These are phyloP conservation scores for Oryzias javanicus DNA, from an alignment of 2,113 vertebrate species.

Conservation along the genomic window DNA sequence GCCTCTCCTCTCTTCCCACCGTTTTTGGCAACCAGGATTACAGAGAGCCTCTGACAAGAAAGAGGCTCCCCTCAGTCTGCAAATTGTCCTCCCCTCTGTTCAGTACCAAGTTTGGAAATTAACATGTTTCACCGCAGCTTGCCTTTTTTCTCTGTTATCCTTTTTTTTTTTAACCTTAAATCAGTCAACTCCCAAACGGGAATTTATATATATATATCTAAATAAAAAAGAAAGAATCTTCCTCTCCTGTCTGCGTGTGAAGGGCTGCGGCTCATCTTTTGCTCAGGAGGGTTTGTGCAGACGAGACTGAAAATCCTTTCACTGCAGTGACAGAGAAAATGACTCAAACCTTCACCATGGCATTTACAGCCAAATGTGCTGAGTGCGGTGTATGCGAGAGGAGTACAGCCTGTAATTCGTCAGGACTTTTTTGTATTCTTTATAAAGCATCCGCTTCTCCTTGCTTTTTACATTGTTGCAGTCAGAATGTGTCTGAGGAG, in stretches of 20 bases:
- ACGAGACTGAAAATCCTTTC: slow-evolving; percentile 72
- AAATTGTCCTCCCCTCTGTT: slow-evolving; percentile 41
- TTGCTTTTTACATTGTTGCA: slow-evolving; percentile 68
- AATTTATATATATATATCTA: not conserved
- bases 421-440: slow-evolving; percentile 72
- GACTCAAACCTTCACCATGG: slow-evolving; percentile 76
- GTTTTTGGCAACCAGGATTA: slow-evolving; percentile 69
- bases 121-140: slow-evolving; percentile 41
- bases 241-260: slow-evolving; percentile 32
- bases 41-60: slow-evolving; percentile 49
- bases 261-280: slow-evolving; percentile 54
- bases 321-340: slow-evolving; percentile 76
- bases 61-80: slow-evolving; percentile 57
- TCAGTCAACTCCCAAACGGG: slow-evolving; percentile 28
- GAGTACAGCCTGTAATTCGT: slow-evolving; percentile 76
- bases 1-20: slow-evolving; percentile 74
- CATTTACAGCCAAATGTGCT: slow-evolving; percentile 82
- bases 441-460: slow-evolving; percentile 70
- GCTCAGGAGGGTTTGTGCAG: slow-evolving; percentile 64
- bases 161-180: slow-evolving; percentile 10
- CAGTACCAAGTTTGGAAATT: slow-evolving; percentile 66
- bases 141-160: slow-evolving; percentile 22
- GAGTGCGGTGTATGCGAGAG: slow-evolving; percentile 69
- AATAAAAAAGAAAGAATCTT: slow-evolving; percentile 6
- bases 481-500: slow-evolving; percentile 54